Evolutionary conservation across 1,140 invertebrate species (phyloP).

Genomic region (Musca domestica): DNA sequence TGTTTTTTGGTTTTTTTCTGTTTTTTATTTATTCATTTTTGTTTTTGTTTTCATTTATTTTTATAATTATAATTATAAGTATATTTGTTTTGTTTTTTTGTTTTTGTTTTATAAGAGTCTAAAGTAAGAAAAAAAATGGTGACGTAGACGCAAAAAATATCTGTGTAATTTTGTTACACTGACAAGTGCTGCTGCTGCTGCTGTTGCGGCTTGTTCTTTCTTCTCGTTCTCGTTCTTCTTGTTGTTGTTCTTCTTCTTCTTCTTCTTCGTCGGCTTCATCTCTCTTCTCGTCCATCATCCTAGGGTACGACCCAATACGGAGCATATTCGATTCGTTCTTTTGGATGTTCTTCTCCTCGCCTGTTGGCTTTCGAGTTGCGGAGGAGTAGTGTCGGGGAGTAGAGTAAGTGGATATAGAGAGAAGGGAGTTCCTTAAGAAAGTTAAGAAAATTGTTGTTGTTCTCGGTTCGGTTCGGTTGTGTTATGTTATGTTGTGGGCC

Average conservation of each 20-base stretch:
- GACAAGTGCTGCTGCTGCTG: constrained; percentile 20
- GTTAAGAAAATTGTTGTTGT: too few species aligned
- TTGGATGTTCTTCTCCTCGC: not conserved
- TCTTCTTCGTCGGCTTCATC: not conserved
- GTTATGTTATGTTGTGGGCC: too few species aligned
- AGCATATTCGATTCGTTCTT: too few species aligned
- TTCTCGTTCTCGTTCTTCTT: not conserved
- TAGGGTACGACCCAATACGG: not conserved
- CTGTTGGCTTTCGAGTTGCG: too few species aligned
- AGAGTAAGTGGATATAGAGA: too few species aligned
- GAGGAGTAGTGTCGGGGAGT: too few species aligned
- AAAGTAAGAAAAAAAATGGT: constrained; percentile 22
- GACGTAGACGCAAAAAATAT: constrained; percentile 22
- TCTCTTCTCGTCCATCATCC: not conserved
- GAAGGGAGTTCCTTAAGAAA: too few species aligned
- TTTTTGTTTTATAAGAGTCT: constrained; percentile 16
- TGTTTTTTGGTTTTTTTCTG: constrained; percentile 6
- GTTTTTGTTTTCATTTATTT: constrained; percentile 1
- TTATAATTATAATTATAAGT: constrained; percentile 21
- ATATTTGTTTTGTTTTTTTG: not conserved
- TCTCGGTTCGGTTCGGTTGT: too few species aligned
- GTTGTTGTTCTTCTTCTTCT: not conserved
- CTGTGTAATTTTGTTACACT: constrained; percentile 17
- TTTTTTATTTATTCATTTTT: not conserved
- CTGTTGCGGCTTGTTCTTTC: constrained; percentile 1